A percentile compares a stretch with the other conserved stretches of the same genome.
These are phyloP conservation scores for Cliona cf. orientalis DNA, from an alignment of 37 sponge, comb jelly and placozoan species.

Conservation along the genomic window DNA sequence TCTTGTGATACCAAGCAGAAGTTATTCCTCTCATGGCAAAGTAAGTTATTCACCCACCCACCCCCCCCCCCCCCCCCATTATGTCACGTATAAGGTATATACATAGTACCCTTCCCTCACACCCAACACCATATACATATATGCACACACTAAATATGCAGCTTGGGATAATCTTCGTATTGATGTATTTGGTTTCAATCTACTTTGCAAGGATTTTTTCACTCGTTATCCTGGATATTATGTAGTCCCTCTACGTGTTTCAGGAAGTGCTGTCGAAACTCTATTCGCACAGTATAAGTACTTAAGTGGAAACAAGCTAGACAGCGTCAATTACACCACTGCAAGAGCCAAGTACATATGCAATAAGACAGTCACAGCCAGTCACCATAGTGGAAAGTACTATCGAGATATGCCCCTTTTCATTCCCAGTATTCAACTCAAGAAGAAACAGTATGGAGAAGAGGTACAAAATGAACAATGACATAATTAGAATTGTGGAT, in stretches of 20 bases:
- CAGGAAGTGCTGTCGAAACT: conserved; percentile 46
- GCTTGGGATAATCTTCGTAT: conserved; percentile 43
- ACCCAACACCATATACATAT: neutral
- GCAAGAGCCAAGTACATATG: conserved; percentile 22
- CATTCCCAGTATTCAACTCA: neutral
- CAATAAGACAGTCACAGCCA: conserved; percentile 7
- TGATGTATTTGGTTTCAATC: conserved; percentile 13
- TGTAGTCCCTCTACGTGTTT: conserved; percentile 1
- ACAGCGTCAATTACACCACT: conserved; percentile 18
- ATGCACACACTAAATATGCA: neutral
- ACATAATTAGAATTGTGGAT: neutral
- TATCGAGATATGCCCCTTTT: conserved; percentile 26
- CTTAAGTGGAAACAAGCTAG: conserved; percentile 1
- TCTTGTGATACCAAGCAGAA: neutral
- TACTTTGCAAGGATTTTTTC: conserved; percentile 23
- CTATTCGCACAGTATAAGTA: conserved; percentile 24
- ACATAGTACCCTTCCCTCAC: neutral
- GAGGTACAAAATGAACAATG: neutral
- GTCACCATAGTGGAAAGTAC: conserved; percentile 42
- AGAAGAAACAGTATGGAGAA: conserved; percentile 18
- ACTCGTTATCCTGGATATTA: conserved; percentile 7
- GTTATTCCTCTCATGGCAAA: conserved; percentile 39
- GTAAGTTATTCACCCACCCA: conserved; percentile 9
- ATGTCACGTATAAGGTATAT: too few relatives aligned
- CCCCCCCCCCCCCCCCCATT: neutral